These are phyloP conservation scores for Melanotaenia maccullochi DNA, from an alignment of 2,797 vertebrate species.

Conservation along the genomic window DNA sequence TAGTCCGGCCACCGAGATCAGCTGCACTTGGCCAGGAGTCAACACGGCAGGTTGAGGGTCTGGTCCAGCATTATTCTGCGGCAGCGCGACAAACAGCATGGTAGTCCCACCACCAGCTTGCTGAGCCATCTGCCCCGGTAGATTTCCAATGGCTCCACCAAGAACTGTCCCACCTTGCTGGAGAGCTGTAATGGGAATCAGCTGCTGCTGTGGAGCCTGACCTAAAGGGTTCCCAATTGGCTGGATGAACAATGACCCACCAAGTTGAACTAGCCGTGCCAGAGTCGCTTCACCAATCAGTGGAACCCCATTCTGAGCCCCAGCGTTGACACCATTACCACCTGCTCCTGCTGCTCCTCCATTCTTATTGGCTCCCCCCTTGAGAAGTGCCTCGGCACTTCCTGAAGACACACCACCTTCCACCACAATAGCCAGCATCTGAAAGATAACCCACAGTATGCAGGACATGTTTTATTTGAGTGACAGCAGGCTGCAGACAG, in stretches of 20 bases:
- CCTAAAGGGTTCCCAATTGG: constrained; percentile 61
- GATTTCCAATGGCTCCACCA: constrained; percentile 47
- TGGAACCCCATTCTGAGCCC: constrained; percentile 59
- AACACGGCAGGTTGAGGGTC: constrained; percentile 49
- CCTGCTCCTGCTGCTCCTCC: constrained; percentile 52
- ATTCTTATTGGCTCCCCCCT: constrained; percentile 59
- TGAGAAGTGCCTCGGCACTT: constrained; percentile 71
- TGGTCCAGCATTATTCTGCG: constrained; percentile 61
- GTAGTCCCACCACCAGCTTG: constrained; percentile 35
- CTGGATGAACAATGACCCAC: constrained; percentile 68
- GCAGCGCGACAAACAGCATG: constrained; percentile 58
- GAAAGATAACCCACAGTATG: constrained; percentile 70
- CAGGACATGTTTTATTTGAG: constrained; percentile 68
- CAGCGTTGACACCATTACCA: constrained; percentile 61
- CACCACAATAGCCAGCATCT: constrained; percentile 58
- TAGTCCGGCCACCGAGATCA: constrained; percentile 46
- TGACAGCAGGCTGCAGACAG: constrained; percentile 29
- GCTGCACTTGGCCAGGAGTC: constrained; percentile 63
- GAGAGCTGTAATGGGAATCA: constrained; percentile 56
- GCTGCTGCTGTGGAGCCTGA: constrained; percentile 51
- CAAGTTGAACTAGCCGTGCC: constrained; percentile 68
- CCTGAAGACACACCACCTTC: constrained; percentile 71
- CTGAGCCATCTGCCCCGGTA: constrained; percentile 54
- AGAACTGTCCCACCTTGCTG: constrained; percentile 58
- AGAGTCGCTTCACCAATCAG: constrained; percentile 56